Percentiles rank a stretch among this genome's conserved stretches.
Evolutionary conservation across 1,140 invertebrate species (phyloP).

Genomic region (Cataglyphis hispanica): DNA sequence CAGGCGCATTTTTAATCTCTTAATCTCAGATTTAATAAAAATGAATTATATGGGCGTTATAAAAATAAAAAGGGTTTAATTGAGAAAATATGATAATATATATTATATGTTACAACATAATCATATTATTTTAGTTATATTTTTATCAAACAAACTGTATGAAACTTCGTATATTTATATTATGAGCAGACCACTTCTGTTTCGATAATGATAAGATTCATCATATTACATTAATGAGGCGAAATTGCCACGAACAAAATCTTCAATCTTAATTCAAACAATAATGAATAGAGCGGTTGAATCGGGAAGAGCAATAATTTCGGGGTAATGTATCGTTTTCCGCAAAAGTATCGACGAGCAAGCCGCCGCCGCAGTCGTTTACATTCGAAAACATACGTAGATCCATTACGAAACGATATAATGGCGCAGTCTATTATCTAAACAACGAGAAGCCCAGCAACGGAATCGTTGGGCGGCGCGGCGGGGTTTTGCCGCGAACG

Average conservation of each 20-base stretch:
- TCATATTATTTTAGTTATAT: not conserved
- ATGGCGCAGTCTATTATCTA: constrained; percentile 73
- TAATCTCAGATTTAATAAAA: not conserved
- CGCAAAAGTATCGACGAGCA: constrained; percentile 32
- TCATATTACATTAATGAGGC: constrained; percentile 16
- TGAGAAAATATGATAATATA: too few species aligned
- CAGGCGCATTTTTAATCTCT: constrained; percentile 47
- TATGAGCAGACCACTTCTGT: not conserved
- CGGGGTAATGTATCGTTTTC: constrained; percentile 26
- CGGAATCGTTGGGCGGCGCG: constrained; percentile 64
- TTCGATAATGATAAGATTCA: not conserved
- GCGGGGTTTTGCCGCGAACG: constrained; percentile 67
- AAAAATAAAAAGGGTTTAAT: not conserved
- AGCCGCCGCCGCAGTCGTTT: constrained; percentile 29
- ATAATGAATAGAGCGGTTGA: constrained; percentile 56
- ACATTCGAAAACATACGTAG: constrained; percentile 69
- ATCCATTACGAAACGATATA: constrained; percentile 73
- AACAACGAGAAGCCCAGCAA: constrained; percentile 71
- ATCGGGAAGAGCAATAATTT: constrained; percentile 52
- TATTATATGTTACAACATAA: not conserved
- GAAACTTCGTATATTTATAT: not conserved
- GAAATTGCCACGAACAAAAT: constrained; percentile 3
- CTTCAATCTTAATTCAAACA: constrained; percentile 45
- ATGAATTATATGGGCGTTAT: not conserved
- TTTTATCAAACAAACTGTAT: not conserved